These are phyloP conservation scores for Etheostoma spectabile DNA, from an alignment of 2,113 vertebrate species.

Conservation along the genomic window DNA sequence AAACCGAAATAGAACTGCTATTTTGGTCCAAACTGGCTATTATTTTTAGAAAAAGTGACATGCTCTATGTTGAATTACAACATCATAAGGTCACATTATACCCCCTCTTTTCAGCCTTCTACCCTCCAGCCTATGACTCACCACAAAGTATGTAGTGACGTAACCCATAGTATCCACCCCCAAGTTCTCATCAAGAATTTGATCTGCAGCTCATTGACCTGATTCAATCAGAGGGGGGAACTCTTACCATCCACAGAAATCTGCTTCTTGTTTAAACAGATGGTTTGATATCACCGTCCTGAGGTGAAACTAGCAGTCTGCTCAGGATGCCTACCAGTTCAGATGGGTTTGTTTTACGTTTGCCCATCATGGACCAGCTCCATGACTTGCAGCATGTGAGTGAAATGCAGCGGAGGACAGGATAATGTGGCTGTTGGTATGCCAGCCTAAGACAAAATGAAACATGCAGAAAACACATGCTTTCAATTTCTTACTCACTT, in stretches of 20 bases:
- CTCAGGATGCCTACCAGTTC: slow-evolving; percentile 5
- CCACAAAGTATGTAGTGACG: slow-evolving; percentile 80
- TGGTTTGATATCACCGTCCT: slow-evolving; percentile 44
- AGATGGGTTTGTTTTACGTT: slow-evolving; percentile 29
- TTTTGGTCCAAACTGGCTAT: slow-evolving; percentile 78
- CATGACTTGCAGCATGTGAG: slow-evolving; percentile 50
- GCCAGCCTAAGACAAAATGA: slow-evolving; percentile 61
- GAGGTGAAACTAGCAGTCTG: slow-evolving; percentile 39
- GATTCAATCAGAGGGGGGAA: slow-evolving; percentile 62
- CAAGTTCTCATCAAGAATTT: slow-evolving; percentile 50
- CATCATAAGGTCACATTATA: slow-evolving; percentile 79
- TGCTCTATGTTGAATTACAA: slow-evolving; percentile 76
- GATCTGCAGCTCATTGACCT: slow-evolving; percentile 62
- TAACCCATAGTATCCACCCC: slow-evolving; percentile 59
- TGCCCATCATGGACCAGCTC: slow-evolving; percentile 17
- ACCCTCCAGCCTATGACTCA: slow-evolving; percentile 77
- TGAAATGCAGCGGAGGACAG: slow-evolving; percentile 47
- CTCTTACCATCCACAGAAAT: slow-evolving; percentile 28
- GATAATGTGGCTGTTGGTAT: slow-evolving; percentile 47
- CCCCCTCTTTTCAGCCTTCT: slow-evolving; percentile 32
- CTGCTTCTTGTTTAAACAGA: slow-evolving; percentile 61
- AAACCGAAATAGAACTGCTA: slow-evolving; percentile 84
- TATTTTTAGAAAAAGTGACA: slow-evolving; percentile 85
- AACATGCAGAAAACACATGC: slow-evolving; percentile 64
- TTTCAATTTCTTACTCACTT: slow-evolving; percentile 67